Conservation (phyloP, 2,113 vertebrate genomes). For the Aspiorhynchus laticeps region DNA sequence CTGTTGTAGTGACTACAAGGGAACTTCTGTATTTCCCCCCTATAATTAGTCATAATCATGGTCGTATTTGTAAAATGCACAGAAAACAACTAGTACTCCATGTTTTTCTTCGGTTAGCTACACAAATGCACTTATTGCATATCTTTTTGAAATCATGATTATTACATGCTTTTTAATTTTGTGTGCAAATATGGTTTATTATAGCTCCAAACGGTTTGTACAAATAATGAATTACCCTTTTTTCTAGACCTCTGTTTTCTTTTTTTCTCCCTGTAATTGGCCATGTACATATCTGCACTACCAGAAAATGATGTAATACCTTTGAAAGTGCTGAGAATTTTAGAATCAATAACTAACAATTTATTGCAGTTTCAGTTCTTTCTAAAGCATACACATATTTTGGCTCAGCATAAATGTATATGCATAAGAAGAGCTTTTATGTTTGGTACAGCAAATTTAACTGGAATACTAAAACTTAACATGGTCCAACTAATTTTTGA, state of each 20-base stretch:
- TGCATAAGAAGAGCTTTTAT: slow-evolving; percentile 26
- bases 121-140: neutral
- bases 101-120: neutral
- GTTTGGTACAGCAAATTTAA: slow-evolving; percentile 36
- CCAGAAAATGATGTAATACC: slow-evolving; percentile 55
- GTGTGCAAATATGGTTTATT: neutral
- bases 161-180: neutral
- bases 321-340: slow-evolving; percentile 60
- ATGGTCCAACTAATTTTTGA: neutral
- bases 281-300: slow-evolving; percentile 19
- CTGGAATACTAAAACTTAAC: neutral
- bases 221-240: neutral
- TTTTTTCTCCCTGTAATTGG: neutral
- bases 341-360: slow-evolving; percentile 59
- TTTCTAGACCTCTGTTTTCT: neutral
- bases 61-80: neutral
- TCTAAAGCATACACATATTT: slow-evolving; percentile 60
- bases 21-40: neutral
- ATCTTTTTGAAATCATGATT: neutral
- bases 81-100: neutral
- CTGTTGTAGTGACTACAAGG: neutral
- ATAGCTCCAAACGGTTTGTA: neutral
- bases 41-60: neutral
- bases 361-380: slow-evolving; percentile 52
- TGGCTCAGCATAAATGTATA: slow-evolving; percentile 54